Evolutionary conservation across 2,797 vertebrate species (phyloP).

Genomic region (Hephaestus fuliginosus): DNA sequence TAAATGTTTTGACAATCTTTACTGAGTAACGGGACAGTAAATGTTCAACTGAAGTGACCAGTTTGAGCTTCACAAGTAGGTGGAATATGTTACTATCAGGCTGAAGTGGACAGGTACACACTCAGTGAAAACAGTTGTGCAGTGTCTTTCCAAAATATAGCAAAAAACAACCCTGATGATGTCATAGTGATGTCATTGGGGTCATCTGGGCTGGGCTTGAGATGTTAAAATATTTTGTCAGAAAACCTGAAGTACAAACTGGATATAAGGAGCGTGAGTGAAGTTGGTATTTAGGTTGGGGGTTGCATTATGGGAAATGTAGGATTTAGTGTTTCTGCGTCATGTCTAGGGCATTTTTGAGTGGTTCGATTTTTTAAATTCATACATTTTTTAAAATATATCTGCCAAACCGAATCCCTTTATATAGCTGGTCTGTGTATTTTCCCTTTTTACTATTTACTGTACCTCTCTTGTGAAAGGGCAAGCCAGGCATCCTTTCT

Average conservation of each 20-base stretch:
- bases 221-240: background rate
- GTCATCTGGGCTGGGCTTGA: background rate
- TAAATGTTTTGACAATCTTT: slow-evolving; percentile 24
- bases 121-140: background rate
- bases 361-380: too few relatives aligned
- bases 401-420: background rate
- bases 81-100: too few relatives aligned
- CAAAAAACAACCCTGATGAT: background rate
- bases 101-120: background rate
- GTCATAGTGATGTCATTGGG: background rate
- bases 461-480: slow-evolving; percentile 85
- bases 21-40: slow-evolving; percentile 7
- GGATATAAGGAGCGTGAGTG: background rate
- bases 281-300: background rate
- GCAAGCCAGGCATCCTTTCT: slow-evolving; percentile 85
- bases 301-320: slow-evolving; percentile 7
- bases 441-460: background rate
- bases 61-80: background rate
- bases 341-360: too few relatives aligned
- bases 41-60: slow-evolving; percentile 30
- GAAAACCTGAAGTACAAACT: background rate
- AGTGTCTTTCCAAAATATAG: background rate
- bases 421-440: background rate
- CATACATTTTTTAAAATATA: too few relatives aligned
- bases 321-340: background rate